Base-by-base conservation (phyloP, 2,888 invertebrate species). In the Megaustenia siamemsis region DNA sequence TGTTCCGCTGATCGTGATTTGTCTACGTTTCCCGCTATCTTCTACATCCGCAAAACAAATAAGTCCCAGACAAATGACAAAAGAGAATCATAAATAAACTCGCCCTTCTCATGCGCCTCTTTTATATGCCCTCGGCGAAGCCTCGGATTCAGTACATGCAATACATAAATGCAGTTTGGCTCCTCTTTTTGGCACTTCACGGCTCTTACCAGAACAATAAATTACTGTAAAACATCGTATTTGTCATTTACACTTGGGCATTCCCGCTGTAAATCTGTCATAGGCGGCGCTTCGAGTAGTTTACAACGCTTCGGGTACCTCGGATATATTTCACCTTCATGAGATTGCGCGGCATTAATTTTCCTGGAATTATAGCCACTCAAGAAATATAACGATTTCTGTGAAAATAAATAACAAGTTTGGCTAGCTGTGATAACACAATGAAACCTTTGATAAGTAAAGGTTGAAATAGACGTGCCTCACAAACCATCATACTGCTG, bases 191-290 rank as follows among this genome's bases (percentile, higher is more conserved):
- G 43, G 43, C 78, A 78, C 78, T 78, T 66, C 45, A 66, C 78
- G 45, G 63, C 28, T 78, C 35, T 40, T 63, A 63, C 78, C 18
- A 18, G 12, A 18, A 1, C 78, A n/a, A 78, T 78, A 78, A 78
- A 78, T 78, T 78, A 28, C 12, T 18, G 28, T 15, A 43, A 66
- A 78, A 63, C 28, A 24, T 21, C 63, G 43, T 43, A 78, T 78
- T 78, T 63, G 78, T 40, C 78, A 63, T 66, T 78, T 78, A 63
- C 78, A 78, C 78, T 63, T 40, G 43, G 78, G 66, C 43, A 78
- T 78, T 78, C 32, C 60, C 63, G 63, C 18, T 60, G 78, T 78
- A 78, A 78, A 78, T 43, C 56, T 78, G 78, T 78, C 78, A 8
- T 21, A 28, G 43, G 15, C 21, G 15, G 63, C 78, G 66, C 78